A percentile compares a stretch with the other conserved stretches of the same genome.
These are phyloP conservation scores for Cheilosia urbana DNA, from an alignment of 2,888 invertebrate species.

Conservation along the genomic window DNA sequence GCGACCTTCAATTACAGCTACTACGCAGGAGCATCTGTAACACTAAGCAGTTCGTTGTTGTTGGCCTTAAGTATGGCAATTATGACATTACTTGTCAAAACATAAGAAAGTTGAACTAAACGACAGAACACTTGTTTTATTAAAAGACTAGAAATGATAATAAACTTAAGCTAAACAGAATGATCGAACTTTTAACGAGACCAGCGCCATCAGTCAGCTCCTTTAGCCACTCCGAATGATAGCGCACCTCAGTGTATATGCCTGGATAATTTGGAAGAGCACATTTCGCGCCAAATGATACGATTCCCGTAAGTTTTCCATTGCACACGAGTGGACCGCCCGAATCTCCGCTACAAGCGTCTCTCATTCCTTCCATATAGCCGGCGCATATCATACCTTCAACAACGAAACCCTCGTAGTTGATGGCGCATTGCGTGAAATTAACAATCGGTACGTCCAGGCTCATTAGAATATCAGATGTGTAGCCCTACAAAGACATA, in stretches of 20 bases:
- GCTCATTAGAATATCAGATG: conserved; percentile 41
- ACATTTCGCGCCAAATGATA: conserved; percentile 78
- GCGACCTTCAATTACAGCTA: conserved; percentile 75
- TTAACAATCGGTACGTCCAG: conserved; percentile 64
- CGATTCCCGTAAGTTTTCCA: conserved; percentile 76
- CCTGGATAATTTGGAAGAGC: conserved; percentile 77
- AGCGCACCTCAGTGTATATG: conserved; percentile 77
- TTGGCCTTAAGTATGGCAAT: neutral
- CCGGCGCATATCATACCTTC: conserved; percentile 79
- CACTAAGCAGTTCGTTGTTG: neutral
- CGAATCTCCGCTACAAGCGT: conserved; percentile 78
- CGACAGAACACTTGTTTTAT: conserved; percentile 33
- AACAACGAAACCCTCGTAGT: conserved; percentile 65
- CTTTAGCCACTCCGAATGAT: conserved; percentile 76
- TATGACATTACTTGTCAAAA: neutral
- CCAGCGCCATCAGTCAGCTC: conserved; percentile 4
- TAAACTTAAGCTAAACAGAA: neutral
- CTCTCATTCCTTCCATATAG: conserved; percentile 76
- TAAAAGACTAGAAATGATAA: conserved; percentile 1
- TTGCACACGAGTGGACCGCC: conserved; percentile 78
- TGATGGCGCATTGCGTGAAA: conserved; percentile 61
- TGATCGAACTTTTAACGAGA: neutral
- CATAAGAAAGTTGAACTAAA: neutral
- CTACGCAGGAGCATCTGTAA: conserved; percentile 45
- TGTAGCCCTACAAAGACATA: conserved; percentile 14